A percentile compares a stretch with the other conserved stretches of the same genome.
phyloP scores from a whole-genome alignment of 2,888 invertebrate species.

The Icerya purchasi region DNA sequence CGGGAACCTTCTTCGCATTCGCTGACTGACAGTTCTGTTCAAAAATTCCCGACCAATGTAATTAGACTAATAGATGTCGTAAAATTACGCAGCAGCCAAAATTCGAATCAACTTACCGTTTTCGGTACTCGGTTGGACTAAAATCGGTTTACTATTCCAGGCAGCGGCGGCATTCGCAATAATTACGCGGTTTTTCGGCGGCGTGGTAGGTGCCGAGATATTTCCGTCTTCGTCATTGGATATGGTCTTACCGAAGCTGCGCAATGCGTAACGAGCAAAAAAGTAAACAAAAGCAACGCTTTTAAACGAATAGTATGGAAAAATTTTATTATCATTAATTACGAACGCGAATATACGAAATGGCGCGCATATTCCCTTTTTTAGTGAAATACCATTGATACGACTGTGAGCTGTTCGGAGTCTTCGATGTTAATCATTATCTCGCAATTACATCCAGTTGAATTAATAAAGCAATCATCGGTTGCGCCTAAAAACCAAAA shows the following conservation, averaged over 20 bases:
- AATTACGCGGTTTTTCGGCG: background rate
- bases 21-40: conserved; percentile 4
- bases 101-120: conserved; percentile 7
- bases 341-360: too few relatives aligned
- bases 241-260: background rate
- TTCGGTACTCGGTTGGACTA: background rate
- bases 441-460: too few relatives aligned
- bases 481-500: too few relatives aligned
- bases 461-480: too few relatives aligned
- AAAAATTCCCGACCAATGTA: conserved; percentile 13
- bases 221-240: background rate
- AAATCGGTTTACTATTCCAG: background rate
- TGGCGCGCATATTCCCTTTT: background rate
- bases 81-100: conserved; percentile 15
- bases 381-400: background rate
- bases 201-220: background rate
- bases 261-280: background rate
- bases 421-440: too few relatives aligned
- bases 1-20: conserved; percentile 7
- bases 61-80: conserved; percentile 15
- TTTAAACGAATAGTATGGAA: too few relatives aligned
- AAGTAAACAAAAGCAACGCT: background rate
- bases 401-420: too few relatives aligned
- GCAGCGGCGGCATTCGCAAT: background rate
- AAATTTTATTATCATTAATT: too few relatives aligned